A percentile compares a stretch with the other conserved stretches of the same genome.
Conservation (phyloP, 2,888 invertebrate species). For the Aporophyla nigra region DNA sequence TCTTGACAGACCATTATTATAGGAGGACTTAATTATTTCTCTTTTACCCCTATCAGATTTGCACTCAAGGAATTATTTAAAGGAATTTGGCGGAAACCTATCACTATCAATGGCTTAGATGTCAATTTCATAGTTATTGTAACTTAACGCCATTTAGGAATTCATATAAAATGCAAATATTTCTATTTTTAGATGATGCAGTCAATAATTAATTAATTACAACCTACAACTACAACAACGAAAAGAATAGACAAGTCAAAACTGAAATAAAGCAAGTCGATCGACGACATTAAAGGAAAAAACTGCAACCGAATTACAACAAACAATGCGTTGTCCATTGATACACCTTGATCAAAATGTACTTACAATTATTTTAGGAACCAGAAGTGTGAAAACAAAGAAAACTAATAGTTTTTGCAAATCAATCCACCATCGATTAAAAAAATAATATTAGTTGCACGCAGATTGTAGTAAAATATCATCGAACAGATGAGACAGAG, state of each 20-base stretch:
- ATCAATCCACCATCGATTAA: conserved; percentile 77
- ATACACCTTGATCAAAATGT: conserved; percentile 21
- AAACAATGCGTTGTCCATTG: conserved; percentile 38
- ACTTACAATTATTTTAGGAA: conserved; percentile 71
- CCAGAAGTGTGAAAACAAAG: conserved; percentile 66
- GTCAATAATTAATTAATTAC: conserved; percentile 26
- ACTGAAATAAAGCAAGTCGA: conserved; percentile 49
- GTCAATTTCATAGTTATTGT: conserved; percentile 25
- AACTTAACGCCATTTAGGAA: background rate
- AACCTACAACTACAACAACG: conserved; percentile 27
- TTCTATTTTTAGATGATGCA: conserved; percentile 21
- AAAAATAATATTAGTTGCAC: conserved; percentile 59
- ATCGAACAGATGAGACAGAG: conserved; percentile 56
- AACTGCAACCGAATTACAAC: conserved; percentile 48
- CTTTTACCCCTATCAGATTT: background rate
- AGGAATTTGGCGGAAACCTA: background rate
- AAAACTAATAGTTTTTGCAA: conserved; percentile 64
- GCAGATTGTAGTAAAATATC: conserved; percentile 47
- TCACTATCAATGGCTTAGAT: conserved; percentile 23
- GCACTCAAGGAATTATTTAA: conserved; percentile 4
- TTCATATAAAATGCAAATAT: conserved; percentile 3
- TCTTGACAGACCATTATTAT: background rate
- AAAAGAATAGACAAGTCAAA: conserved; percentile 43
- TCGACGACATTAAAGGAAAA: conserved; percentile 59
- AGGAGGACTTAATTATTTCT: background rate